Evolutionary conservation across 2,888 invertebrate species (phyloP).

Genomic region (Amiota minor): DNA sequence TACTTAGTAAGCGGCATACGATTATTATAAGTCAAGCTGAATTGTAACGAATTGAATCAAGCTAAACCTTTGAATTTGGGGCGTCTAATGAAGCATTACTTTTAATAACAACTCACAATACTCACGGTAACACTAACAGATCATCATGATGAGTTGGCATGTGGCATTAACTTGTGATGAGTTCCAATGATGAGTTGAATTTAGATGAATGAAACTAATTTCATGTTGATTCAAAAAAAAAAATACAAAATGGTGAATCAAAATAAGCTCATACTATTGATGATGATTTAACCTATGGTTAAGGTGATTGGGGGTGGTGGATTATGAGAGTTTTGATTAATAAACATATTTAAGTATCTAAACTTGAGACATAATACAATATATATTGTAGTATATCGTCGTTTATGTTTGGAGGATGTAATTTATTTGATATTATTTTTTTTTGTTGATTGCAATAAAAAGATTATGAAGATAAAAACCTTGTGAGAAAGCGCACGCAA

Average conservation of each 20-base stretch:
- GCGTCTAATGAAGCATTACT: conserved; percentile 22
- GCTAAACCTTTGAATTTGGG: not conserved
- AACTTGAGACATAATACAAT: no score
- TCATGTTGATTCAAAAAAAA: conserved; percentile 20
- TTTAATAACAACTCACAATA: conserved; percentile 1
- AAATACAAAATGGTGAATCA: not conserved
- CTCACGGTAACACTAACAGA: not conserved
- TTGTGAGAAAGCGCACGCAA: conserved; percentile 28
- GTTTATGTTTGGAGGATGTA: no score
- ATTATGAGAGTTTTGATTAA: no score
- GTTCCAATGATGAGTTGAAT: no score
- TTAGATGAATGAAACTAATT: conserved; percentile 18
- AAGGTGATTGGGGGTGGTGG: no score
- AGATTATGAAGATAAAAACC: not conserved
- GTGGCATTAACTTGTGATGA: not conserved
- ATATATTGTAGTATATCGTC: no score
- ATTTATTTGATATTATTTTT: conserved; percentile 3
- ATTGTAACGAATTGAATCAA: no score
- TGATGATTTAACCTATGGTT: no score
- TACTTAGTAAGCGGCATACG: not conserved
- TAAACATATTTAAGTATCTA: no score
- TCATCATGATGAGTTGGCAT: conserved; percentile 19
- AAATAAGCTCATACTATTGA: not conserved
- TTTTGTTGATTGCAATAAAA: not conserved
- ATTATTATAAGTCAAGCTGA: no score